These are phyloP conservation scores for Brachyalestes nurse DNA, from an alignment of 2,797 vertebrate species.

Conservation along the genomic window DNA sequence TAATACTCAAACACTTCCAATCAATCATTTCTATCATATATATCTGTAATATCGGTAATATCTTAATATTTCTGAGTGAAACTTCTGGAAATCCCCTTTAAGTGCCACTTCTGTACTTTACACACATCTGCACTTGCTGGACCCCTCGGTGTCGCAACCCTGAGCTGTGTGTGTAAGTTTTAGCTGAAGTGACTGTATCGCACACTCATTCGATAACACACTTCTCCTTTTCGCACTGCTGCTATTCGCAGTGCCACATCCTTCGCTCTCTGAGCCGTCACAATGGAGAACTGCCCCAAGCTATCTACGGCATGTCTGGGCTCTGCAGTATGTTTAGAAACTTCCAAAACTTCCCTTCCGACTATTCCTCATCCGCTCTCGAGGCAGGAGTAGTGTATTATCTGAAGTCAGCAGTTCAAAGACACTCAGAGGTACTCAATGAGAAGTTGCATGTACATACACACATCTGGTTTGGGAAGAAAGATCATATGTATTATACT, in stretches of 20 bases:
- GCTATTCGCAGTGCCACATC: constrained; percentile 16
- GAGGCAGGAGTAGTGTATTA: constrained; percentile 2
- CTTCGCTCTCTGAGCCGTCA: constrained; percentile 52
- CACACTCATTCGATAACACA: constrained; percentile 46
- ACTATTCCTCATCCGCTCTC: constrained; percentile 72
- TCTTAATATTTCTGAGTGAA: neutral
- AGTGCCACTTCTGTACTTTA: constrained; percentile 14
- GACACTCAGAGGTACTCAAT: neutral
- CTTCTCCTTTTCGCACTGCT: constrained; percentile 67
- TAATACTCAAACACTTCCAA: neutral
- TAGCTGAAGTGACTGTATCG: constrained; percentile 43
- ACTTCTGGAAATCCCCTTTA: neutral
- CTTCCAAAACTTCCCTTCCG: constrained; percentile 61
- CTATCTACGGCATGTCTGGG: constrained; percentile 82
- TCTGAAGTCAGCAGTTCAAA: neutral
- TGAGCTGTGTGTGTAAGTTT: neutral
- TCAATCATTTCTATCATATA: too few species aligned
- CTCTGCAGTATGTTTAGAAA: constrained; percentile 76
- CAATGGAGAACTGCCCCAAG: constrained; percentile 73
- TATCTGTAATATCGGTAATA: too few species aligned
- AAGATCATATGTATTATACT: too few species aligned
- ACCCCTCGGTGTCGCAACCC: constrained; percentile 4
- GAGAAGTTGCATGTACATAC: neutral
- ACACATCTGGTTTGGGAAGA: too few species aligned
- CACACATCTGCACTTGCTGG: neutral